Evolutionary conservation across 2,113 vertebrate genomes (phyloP).

Genomic region (Oryzias woworae): DNA sequence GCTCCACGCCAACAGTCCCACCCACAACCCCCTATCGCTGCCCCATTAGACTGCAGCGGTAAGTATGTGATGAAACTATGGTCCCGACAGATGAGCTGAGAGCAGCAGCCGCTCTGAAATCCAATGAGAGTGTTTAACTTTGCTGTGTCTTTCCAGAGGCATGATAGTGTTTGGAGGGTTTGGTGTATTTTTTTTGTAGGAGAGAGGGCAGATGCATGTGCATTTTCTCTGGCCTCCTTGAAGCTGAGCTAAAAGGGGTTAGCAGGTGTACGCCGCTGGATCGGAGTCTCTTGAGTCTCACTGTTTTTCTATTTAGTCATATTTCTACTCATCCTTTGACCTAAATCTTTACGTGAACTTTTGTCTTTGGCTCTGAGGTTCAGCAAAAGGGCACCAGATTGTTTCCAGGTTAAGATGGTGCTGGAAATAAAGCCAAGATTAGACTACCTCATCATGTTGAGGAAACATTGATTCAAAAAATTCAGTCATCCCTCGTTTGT

Average conservation of each 20-base stretch:
- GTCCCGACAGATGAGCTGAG: slow-evolving; percentile 12
- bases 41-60: not conserved
- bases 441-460: too few species aligned
- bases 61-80: slow-evolving; percentile 25
- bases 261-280: slow-evolving; percentile 1
- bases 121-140: slow-evolving; percentile 13
- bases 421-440: too few species aligned
- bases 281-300: slow-evolving; percentile 4
- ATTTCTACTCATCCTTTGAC: not conserved
- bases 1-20: too few species aligned
- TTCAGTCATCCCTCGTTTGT: too few species aligned
- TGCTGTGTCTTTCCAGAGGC: not conserved
- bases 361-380: not conserved
- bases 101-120: slow-evolving; percentile 1
- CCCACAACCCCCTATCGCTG: too few species aligned
- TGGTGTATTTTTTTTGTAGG: slow-evolving; percentile 1
- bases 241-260: slow-evolving; percentile 25
- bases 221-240: slow-evolving; percentile 5
- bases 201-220: slow-evolving; percentile 5
- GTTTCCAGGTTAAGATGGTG: not conserved
- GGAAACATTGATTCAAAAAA: too few species aligned
- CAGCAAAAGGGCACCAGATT: not conserved
- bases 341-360: not conserved
- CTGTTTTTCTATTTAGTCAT: slow-evolving; percentile 4
- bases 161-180: not conserved